Conservation (phyloP, 1,140 invertebrate genomes). For the Ganaspis sp. region DNA sequence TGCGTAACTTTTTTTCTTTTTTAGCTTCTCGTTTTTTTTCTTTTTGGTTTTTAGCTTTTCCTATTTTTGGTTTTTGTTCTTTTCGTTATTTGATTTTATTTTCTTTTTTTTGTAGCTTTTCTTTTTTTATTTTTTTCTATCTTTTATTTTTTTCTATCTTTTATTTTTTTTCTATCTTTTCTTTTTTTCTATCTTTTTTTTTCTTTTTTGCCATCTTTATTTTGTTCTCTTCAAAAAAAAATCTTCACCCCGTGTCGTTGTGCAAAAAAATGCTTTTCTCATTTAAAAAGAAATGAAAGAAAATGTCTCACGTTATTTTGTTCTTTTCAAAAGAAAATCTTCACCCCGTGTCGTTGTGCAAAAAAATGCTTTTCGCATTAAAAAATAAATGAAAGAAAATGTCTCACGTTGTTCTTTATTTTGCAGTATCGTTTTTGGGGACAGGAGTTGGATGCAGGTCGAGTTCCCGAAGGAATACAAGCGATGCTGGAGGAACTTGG, state of each 20-base stretch:
- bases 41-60: too few relatives aligned
- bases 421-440: conserved; percentile 89
- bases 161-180: background rate
- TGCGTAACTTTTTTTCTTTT: background rate
- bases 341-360: too few relatives aligned
- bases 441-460: conserved; percentile 86
- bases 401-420: conserved; percentile 21
- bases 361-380: too few relatives aligned
- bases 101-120: background rate
- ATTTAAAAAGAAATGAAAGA: background rate
- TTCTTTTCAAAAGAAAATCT: background rate
- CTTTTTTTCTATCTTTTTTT: background rate
- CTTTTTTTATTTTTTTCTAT: background rate
- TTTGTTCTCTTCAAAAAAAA: background rate
- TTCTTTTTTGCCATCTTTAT: conserved; percentile 27
- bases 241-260: too few relatives aligned
- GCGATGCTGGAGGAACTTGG: conserved; percentile 84
- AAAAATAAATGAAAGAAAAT: background rate
- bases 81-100: background rate
- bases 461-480: conserved; percentile 85
- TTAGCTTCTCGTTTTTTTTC: background rate
- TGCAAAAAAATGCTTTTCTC: too few relatives aligned
- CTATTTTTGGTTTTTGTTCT: too few relatives aligned
- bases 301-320: conserved; percentile 14
- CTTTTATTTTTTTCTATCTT: background rate